These are phyloP conservation scores for Sporophila hypoxantha DNA, from an alignment of 2,113 vertebrate genomes.

Conservation along the genomic window DNA sequence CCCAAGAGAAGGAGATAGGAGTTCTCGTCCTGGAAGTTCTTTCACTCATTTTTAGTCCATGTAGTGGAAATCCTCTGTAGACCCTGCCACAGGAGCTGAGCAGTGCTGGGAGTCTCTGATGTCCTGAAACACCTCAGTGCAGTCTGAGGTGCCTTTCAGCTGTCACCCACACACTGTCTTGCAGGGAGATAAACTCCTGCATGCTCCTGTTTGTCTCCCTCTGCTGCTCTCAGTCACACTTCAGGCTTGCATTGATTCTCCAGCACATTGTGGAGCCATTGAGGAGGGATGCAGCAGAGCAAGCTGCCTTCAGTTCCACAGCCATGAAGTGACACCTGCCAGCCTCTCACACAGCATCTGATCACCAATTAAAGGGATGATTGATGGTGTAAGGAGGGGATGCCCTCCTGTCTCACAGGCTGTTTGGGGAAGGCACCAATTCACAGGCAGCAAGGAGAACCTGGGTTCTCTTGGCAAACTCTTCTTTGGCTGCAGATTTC, in stretches of 20 bases:
- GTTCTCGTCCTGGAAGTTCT: not conserved
- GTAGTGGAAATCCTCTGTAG: not conserved
- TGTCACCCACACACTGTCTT: not conserved
- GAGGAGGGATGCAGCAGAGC: not conserved
- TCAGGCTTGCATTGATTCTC: not conserved
- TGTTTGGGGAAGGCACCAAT: not conserved
- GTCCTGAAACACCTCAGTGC: not conserved
- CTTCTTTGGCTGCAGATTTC: not conserved
- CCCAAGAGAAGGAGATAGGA: not conserved
- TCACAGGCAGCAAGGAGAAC: not conserved
- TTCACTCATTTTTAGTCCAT: not conserved
- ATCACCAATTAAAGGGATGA: constrained; percentile 50
- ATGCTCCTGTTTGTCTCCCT: not conserved
- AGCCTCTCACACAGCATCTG: constrained; percentile 30
- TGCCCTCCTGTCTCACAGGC: not conserved
- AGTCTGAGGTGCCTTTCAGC: not conserved
- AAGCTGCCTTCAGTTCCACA: not conserved
- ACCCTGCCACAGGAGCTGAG: not conserved
- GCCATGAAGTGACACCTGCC: constrained; percentile 25
- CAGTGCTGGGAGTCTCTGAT: not conserved
- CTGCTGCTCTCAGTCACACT: not conserved
- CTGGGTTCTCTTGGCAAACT: not conserved
- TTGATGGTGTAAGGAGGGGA: constrained; percentile 10
- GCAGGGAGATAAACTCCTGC: not conserved
- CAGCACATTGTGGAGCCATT: not conserved